Evolutionary conservation across 2,888 invertebrate genomes (phyloP), one percentile per base, ranked within the genome.

Genomic region (Parascotia fuliginaria): DNA sequence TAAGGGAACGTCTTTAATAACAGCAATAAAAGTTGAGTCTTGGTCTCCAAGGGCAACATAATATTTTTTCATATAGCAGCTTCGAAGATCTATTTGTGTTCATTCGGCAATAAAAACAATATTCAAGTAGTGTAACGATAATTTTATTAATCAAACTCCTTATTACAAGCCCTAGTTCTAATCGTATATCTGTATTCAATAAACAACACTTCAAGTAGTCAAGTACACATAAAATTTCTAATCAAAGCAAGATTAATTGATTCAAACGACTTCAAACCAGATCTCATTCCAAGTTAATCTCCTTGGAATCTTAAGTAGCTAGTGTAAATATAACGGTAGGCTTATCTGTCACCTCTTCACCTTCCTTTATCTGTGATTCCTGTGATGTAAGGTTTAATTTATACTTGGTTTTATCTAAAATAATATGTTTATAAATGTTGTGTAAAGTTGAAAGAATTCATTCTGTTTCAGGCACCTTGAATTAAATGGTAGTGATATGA

Each of bases 341-440:
- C 53, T 60, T 71, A 71, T 70, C 70, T 56, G 55, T 50, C 53
- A 70, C 70, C 71, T 70, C 40, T 54, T 61, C 55, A 68, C 60
- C 69, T 55, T 29, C n/a, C 16, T 22, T 55, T 66, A 64, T 69
- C 64, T 55, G 42, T 24, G 7, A 24, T 52, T 12, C 31, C 54
- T 42, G 49, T 53, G 58, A 59, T 55, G 54, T 52, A 32, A 66
- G 60, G 64, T 62, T 39, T 61, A 50, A 57, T 67, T 67, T 70
- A 61, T 49, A 55, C 50, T n/a, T 39, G 48, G 48, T 37, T 57
- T 65, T 61, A 60, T 59, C 59, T 41, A 42, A 50, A 55, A 50
- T 65, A n/a, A 19, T 2, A 14, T 14, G 27, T 38, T 27, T 38
- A 27, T 4, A 9, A 36, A 63, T 42, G 47, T 42, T 48, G 48